phyloP scores from a whole-genome alignment of 1,140 invertebrate species.

The Dendroctonus ponderosae region DNA sequence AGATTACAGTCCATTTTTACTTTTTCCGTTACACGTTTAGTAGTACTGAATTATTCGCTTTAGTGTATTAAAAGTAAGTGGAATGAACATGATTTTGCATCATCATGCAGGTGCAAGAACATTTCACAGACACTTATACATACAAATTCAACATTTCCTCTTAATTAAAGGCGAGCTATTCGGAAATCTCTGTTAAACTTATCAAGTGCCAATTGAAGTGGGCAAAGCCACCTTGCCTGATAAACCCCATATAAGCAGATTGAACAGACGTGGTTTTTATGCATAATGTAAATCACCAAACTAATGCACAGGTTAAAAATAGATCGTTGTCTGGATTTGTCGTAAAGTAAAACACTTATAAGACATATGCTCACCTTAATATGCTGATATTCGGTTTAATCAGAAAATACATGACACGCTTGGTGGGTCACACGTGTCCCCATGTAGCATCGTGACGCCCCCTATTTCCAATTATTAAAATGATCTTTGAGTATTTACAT shows the following conservation, averaged over 20 bases:
- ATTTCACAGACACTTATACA: too few species aligned
- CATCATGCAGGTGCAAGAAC: too few species aligned
- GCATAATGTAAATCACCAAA: too few species aligned
- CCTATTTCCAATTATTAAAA: slow-evolving; percentile 40
- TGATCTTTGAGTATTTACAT: slow-evolving; percentile 36
- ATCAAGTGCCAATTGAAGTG: too few species aligned
- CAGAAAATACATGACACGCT: slow-evolving; percentile 35
- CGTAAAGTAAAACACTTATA: slow-evolving; percentile 6
- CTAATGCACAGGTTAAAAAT: slow-evolving; percentile 2
- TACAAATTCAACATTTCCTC: too few species aligned
- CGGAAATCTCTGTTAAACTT: too few species aligned
- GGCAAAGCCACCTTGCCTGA: too few species aligned
- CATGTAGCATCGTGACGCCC: slow-evolving; percentile 29
- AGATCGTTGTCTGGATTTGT: slow-evolving; percentile 6
- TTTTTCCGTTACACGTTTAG: slow-evolving; percentile 2
- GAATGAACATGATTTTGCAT: background rate
- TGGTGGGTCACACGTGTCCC: slow-evolving; percentile 37
- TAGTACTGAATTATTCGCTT: too few species aligned
- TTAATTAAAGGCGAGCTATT: too few species aligned
- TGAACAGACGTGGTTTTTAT: too few species aligned
- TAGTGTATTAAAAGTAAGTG: background rate
- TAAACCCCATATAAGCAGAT: too few species aligned
- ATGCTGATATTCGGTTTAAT: slow-evolving; percentile 37
- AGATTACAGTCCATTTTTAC: slow-evolving; percentile 1
- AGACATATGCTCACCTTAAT: slow-evolving; percentile 32